Conservation (phyloP, 2,113 vertebrate species). For the Piaya cayana region DNA sequence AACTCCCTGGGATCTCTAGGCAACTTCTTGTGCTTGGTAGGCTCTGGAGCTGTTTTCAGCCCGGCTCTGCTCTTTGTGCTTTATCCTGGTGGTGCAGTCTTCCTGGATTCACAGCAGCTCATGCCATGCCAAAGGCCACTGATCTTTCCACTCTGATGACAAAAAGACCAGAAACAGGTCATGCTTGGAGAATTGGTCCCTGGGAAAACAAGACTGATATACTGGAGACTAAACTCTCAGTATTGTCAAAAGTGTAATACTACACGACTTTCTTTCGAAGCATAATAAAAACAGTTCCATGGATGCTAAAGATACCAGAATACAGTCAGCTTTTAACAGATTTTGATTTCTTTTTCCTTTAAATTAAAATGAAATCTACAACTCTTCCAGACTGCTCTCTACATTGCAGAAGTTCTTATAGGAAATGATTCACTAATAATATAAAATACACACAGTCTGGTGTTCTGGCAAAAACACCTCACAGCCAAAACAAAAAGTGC, state of each 20-base stretch:
- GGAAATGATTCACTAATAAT: neutral
- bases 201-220: constrained; percentile 37
- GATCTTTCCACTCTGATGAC: constrained; percentile 70
- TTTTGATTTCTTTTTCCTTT: fast-evolving
- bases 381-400: neutral
- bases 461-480: neutral
- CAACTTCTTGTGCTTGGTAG: neutral
- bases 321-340: neutral
- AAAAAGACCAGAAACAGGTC: constrained; percentile 69
- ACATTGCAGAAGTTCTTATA: neutral
- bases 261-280: constrained; percentile 6
- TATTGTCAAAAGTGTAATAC: constrained; percentile 23
- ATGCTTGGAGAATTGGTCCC: constrained; percentile 40
- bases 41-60: constrained; percentile 31
- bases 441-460: neutral
- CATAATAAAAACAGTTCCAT: neutral
- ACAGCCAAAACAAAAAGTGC: neutral
- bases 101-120: constrained; percentile 17
- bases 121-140: constrained; percentile 67
- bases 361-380: neutral
- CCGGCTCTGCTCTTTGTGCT: neutral
- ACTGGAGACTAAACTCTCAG: constrained; percentile 12
- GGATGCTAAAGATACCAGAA: neutral
- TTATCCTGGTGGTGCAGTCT: neutral
- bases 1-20: neutral